Conservation (phyloP, 2,888 invertebrate genomes). For the Papilio gigon region DNA sequence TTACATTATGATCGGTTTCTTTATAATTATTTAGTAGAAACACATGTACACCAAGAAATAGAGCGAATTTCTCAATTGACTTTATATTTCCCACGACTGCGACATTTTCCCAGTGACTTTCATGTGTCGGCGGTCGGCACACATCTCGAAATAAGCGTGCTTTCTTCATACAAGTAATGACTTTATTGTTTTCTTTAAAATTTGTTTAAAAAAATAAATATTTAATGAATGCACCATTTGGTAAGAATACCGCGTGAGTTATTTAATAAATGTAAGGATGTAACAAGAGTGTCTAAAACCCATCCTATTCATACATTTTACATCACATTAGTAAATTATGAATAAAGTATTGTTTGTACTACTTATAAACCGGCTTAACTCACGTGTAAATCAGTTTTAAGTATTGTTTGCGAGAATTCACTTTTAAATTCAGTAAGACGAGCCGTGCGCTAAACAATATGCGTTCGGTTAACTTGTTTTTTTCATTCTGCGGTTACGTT, state of each 20-base stretch:
- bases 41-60: not conserved
- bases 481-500: constrained; percentile 44
- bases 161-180: constrained; percentile 1
- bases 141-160: not conserved
- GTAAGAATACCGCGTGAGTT: no score
- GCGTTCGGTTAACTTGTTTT: constrained; percentile 10
- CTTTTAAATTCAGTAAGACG: not conserved
- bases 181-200: constrained; percentile 1
- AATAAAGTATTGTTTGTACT: no score
- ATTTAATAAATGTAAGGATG: no score
- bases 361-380: no score
- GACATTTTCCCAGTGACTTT: constrained; percentile 35
- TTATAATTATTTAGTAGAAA: constrained; percentile 1
- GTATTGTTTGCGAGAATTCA: no score
- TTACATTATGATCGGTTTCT: not conserved
- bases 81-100: constrained; percentile 30
- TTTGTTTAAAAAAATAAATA: no score
- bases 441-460: constrained; percentile 9
- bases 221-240: no score
- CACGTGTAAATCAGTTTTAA: no score
- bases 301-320: no score
- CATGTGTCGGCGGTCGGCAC: not conserved
- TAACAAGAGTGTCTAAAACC: no score
- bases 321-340: no score
- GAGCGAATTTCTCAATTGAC: not conserved